Evolutionary conservation across 1,140 invertebrate genomes (phyloP), one percentile per base, ranked within the genome.

Genomic region (Pseudomyrmex cubaensis): DNA sequence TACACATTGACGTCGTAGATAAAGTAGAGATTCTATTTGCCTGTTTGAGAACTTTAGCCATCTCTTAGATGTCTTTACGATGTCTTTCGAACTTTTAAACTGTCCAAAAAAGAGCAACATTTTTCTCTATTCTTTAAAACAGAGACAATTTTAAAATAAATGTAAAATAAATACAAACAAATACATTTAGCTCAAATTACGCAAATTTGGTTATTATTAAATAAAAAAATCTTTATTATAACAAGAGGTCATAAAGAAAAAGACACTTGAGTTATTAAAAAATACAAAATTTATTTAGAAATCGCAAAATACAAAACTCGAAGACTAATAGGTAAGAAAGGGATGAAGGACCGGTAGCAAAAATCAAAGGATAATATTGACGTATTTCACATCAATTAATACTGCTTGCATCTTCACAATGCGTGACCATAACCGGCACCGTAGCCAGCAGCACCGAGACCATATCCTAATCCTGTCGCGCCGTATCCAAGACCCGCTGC

Each of bases 221-320:
- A 52, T 13, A 70, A 4, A 70, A 20, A n/a, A 4, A 25, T 15
- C 8, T 13, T 52, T 13, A 8, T 15, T n/a, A 4, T 2, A 56
- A 72, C n/a, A 9, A 15, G 35, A 44, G 5, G 10, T 3, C 25
- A 13, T 56, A 7, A 35, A 50, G 44, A 35, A 13, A 62, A 70
- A 20, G 10, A 10, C 12, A 35, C 22, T 59, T 35, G 1, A n/a
- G 9, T 75, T 64, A 76, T 78, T 82, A 89, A 62, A 74, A 85
- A 82, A 52, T 82, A 74, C 15, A 57, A 82, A 73, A 50, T 85
- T 85, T 86, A 86, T 86, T 86, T 63, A 15, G 25, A 85, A 15
- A 20, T 84, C 54, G 44, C 72, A 69, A 44, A 48, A 82, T 50
- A 74, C 46, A 74, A 75, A 80, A 9, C 17, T 74, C 13, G 56